These are phyloP conservation scores for Epinephelus moara DNA, from an alignment of 2,113 vertebrate genomes.

Conservation along the genomic window DNA sequence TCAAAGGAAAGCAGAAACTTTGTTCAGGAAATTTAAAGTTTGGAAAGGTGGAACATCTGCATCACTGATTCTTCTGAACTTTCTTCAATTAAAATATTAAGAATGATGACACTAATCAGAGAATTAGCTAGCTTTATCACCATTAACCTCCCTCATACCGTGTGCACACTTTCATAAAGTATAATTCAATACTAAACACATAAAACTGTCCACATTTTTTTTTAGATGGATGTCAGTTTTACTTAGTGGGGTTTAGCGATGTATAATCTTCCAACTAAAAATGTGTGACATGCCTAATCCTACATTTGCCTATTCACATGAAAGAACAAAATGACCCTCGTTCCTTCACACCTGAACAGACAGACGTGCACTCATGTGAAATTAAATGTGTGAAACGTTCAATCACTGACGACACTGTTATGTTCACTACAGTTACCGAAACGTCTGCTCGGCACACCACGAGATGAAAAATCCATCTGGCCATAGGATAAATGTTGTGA, in stretches of 20 bases:
- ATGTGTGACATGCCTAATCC: background rate
- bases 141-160: background rate
- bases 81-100: background rate
- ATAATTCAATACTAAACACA: background rate
- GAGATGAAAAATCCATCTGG: conserved; percentile 24
- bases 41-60: conserved; percentile 1
- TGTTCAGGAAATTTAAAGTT: conserved; percentile 30
- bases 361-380: conserved; percentile 17
- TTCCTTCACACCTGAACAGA: conserved; percentile 5
- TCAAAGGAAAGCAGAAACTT: conserved; percentile 3
- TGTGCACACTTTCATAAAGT: background rate
- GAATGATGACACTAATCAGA: conserved; percentile 15
- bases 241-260: background rate
- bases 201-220: background rate
- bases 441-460: conserved; percentile 12
- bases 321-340: background rate
- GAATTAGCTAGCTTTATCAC: background rate
- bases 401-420: conserved; percentile 9
- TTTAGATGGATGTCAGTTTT: background rate
- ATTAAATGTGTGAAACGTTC: conserved; percentile 25
- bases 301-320: conserved; percentile 3
- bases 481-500: background rate
- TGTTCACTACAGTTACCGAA: conserved; percentile 12
- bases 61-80: conserved; percentile 4
- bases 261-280: background rate